A percentile compares a stretch with the other conserved stretches of the same genome.
These are phyloP conservation scores for Ceryle rudis DNA, from an alignment of 2,797 vertebrate species.

Conservation along the genomic window DNA sequence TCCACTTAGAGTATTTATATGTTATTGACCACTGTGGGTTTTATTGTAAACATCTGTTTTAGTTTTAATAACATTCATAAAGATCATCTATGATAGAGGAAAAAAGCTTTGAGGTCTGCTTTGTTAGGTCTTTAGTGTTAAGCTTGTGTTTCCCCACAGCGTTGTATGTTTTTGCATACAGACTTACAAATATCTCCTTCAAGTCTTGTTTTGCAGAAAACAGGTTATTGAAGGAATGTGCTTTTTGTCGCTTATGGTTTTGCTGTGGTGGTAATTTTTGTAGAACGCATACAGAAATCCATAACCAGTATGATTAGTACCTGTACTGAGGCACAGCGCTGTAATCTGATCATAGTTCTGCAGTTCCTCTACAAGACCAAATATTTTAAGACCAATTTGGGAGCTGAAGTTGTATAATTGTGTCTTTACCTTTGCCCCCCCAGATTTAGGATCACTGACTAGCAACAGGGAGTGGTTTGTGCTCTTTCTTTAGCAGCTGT, in stretches of 20 bases:
- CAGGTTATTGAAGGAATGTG: not conserved
- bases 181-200: not conserved
- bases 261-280: not conserved
- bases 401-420: not conserved
- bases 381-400: not conserved
- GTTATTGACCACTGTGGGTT: not conserved
- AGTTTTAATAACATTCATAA: not conserved
- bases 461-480: not conserved
- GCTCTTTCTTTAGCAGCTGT: not conserved
- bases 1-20: not conserved
- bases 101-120: not conserved
- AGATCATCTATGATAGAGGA: not conserved
- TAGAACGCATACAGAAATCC: not conserved
- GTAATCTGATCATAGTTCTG: not conserved
- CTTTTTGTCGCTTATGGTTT: not conserved
- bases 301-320: not conserved
- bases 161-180: rapidly evolving
- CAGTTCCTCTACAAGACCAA: not conserved
- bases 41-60: not conserved
- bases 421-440: not conserved
- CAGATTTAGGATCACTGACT: not conserved
- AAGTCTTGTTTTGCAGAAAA: not conserved
- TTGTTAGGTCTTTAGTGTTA: not conserved
- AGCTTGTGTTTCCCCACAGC: not conserved
- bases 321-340: not conserved